phyloP scores from a whole-genome alignment of 2,113 vertebrate genomes.

The Dissostichus mawsoni region DNA sequence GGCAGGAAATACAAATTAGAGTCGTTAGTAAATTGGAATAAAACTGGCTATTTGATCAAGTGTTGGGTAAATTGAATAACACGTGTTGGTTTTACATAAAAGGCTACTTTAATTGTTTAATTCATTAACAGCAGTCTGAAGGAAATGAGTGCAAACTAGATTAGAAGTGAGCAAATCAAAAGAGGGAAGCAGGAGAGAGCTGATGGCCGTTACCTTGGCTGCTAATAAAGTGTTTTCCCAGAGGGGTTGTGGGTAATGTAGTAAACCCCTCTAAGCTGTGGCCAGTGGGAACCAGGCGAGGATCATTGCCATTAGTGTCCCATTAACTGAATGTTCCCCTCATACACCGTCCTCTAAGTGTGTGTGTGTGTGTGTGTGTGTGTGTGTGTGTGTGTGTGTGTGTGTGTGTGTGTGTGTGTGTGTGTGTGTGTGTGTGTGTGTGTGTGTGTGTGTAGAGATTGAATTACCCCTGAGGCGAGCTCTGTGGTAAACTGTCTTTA shows the following conservation, averaged over 20 bases:
- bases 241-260: constrained; percentile 47
- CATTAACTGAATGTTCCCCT: constrained; percentile 45
- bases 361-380: too few species aligned
- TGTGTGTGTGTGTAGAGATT: constrained; percentile 12
- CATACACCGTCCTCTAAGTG: too few species aligned
- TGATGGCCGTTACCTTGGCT: constrained; percentile 30
- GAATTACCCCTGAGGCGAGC: constrained; percentile 51
- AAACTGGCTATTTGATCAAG: neutral
- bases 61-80: neutral
- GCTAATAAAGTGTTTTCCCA: constrained; percentile 33
- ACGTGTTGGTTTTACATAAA: constrained; percentile 10
- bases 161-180: constrained; percentile 21
- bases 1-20: neutral
- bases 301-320: constrained; percentile 56
- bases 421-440: too few species aligned
- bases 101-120: neutral
- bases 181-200: neutral
- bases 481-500: constrained; percentile 45
- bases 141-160: neutral
- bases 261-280: constrained; percentile 62
- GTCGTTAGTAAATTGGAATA: neutral
- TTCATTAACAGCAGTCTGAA: too few species aligned
- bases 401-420: too few species aligned
- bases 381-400: too few species aligned
- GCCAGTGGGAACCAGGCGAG: constrained; percentile 45